Base-by-base conservation (phyloP, 2,888 invertebrate genomes). In the Macaria notata region DNA sequence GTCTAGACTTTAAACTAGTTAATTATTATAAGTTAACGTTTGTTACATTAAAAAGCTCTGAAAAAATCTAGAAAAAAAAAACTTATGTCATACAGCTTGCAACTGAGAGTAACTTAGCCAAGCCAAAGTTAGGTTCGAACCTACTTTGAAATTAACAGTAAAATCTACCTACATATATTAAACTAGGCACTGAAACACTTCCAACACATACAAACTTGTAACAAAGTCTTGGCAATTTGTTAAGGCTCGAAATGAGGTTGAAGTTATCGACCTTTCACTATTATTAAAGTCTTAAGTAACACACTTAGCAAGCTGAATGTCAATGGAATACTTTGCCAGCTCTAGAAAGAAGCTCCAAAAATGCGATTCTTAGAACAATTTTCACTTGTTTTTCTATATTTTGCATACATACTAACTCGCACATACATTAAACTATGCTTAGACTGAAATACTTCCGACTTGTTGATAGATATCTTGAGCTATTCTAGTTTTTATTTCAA, bases 211-310 rank as follows among this genome's bases (percentile, higher is more conserved):
- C 58, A 58, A 54, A 58, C 53, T 54, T 53, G 43, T 58, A 54
- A 58, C 58, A 58, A 58, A 58, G 58, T 58, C 58, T 58, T 58
- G 29, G 58, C 54, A 54, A 58, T 58, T 58, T 58, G 58, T 58
- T 58, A 58, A 58, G 58, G 49, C 49, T 47, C 19, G 31, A 54
- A 58, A 58, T 58, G 58, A 58, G 58, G 58, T 54, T 58, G 58
- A 53, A 58, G 58, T 54, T 58, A 58, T 58, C 58, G 58, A 58
- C 58, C 54, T 58, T 54, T 58, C 54, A 58, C 58, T 54, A 58
- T 58, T 58, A 58, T 58, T 58, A 54, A 57, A 58, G 58, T 54
- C 58, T 58, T 58, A 58, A 54, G 58, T 58, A 58, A 58, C 58
- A 58, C 58, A 58, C 58, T 58, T 58, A 58, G 58, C 53, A 49